Base-by-base conservation (phyloP, 2,113 vertebrate species). In the Mus spicilegus region DNA sequence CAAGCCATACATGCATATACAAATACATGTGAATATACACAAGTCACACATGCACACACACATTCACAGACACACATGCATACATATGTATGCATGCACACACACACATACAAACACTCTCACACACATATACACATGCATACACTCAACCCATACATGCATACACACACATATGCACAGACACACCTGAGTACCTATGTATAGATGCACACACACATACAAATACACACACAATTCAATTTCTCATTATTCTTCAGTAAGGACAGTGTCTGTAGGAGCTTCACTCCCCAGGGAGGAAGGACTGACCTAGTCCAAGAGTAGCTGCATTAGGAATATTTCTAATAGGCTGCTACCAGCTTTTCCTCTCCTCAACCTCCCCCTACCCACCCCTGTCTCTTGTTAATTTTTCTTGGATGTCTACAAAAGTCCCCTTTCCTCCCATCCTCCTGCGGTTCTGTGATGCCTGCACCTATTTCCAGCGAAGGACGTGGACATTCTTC, bases 401-500 rank as follows among this genome's bases (percentile, higher is more conserved):
- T 70, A 70, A 70, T 98, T 98, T 98, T 98, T 94, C 97, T 97
- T 95, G 95, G 97, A 97, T 96, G 95, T 92, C 94, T 97, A 91
- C 97, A 97, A 97, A 98, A 98, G 97, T 97, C 93, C 88, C 87
- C 17, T 97, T 98, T 92, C 9, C 96, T 97, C 93, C 75, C 98
- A 87, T 95, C 94, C 49, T 92, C 96, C 97, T 51, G 96, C 92
- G 96, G 90, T 93, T 94, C 97, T 94, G 49, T 94, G 97, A 97
- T 90, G 97, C 98, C 98, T 97, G 95, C 95, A 97, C 97, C 98
- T 97, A 98, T 98, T 98, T 98, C 97, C 98, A 98, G 80, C 58
- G 95, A 97, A 98, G 97, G 98, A 97, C 96, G 65, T 58, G 96
- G 94, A 97, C 98, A 96, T 98, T 99, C 98, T 98, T 99, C 98